These are phyloP conservation scores for Alentia gelatinosa DNA, from an alignment of 2,888 invertebrate genomes.

Conservation along the genomic window DNA sequence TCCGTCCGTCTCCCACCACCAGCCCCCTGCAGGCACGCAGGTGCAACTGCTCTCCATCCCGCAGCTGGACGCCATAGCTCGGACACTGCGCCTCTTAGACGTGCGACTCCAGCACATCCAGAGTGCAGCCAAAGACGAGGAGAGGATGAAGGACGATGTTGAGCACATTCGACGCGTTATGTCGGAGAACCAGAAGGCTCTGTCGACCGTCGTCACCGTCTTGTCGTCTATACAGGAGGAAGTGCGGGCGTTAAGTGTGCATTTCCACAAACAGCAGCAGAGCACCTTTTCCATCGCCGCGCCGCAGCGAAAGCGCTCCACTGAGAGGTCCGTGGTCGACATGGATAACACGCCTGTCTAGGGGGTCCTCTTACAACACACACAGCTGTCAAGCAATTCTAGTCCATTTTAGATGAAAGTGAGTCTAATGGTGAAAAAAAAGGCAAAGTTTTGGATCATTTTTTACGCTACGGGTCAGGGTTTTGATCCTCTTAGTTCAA, in stretches of 20 bases:
- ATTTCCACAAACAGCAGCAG: slow-evolving; percentile 29
- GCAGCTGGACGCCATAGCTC: slow-evolving; percentile 79
- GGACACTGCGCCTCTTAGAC: slow-evolving; percentile 79
- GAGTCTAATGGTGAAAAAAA: not conserved
- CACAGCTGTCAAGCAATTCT: not conserved
- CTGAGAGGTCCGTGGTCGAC: not conserved
- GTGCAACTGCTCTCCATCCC: slow-evolving; percentile 76
- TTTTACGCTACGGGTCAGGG: slow-evolving; percentile 28
- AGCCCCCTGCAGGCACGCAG: not conserved
- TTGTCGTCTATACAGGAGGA: slow-evolving; percentile 79
- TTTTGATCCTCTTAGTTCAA: not conserved
- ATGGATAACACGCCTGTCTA: slow-evolving; percentile 55
- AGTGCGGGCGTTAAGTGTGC: slow-evolving; percentile 64
- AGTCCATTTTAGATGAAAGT: not conserved
- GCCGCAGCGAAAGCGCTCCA: not conserved
- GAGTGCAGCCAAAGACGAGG: slow-evolving; percentile 78
- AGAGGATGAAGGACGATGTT: slow-evolving; percentile 78
- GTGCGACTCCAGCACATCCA: slow-evolving; percentile 80
- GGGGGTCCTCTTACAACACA: not conserved
- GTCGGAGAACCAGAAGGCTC: slow-evolving; percentile 80
- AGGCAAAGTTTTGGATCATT: not conserved
- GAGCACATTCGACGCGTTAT: slow-evolving; percentile 79
- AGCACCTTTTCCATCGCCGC: slow-evolving; percentile 28
- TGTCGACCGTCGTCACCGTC: slow-evolving; percentile 79
- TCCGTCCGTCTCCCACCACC: slow-evolving; percentile 23